Conservation (phyloP, 2,797 vertebrate genomes). For the Falco biarmicus region DNA sequence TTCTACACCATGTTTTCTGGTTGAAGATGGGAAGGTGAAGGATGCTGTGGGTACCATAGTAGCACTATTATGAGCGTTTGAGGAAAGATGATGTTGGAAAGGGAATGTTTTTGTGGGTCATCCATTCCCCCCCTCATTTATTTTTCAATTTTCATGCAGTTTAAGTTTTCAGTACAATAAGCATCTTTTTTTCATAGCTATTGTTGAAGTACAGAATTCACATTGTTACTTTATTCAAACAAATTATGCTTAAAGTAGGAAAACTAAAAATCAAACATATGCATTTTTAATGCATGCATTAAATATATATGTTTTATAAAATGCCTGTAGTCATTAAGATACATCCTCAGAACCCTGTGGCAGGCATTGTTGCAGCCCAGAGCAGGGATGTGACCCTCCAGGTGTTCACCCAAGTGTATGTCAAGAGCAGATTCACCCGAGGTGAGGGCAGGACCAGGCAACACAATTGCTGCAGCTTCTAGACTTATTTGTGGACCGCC, state of each 20-base stretch:
- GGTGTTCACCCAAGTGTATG: neutral
- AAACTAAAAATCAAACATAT: neutral
- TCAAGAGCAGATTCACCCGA: neutral
- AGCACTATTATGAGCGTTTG: neutral
- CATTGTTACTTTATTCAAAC: neutral
- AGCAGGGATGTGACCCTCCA: neutral
- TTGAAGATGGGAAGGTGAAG: neutral
- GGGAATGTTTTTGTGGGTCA: neutral
- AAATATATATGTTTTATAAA: neutral
- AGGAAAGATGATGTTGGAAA: neutral
- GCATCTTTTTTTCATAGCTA: neutral
- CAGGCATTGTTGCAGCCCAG: neutral
- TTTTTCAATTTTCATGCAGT: neutral
- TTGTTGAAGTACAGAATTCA: neutral
- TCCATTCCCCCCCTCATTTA: accelerated
- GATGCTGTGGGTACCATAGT: neutral
- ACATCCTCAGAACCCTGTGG: neutral
- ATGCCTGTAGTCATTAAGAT: neutral
- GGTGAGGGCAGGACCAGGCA: no score
- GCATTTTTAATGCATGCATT: neutral
- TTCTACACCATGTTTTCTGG: neutral
- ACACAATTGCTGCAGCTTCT: neutral
- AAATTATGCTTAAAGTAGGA: neutral
- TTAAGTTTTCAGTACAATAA: neutral
- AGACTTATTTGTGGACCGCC: neutral